Percentiles rank a stretch among this genome's conserved stretches.
Evolutionary conservation across 2,113 vertebrate genomes (phyloP).

Genomic region (Dipodomys stephensi): DNA sequence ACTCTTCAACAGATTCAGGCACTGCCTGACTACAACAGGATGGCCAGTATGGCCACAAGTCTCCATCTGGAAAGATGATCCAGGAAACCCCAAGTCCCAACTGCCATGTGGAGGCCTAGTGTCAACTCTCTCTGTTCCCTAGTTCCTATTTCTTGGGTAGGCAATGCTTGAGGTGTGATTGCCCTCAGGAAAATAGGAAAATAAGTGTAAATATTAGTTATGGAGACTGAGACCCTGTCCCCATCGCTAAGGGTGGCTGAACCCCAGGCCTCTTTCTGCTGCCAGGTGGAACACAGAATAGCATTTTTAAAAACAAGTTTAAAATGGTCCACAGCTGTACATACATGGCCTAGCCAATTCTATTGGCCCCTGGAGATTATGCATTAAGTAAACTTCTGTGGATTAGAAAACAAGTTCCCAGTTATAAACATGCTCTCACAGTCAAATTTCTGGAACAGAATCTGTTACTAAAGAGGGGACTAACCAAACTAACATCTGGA

Average conservation of each 20-base stretch:
- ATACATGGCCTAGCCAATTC: not conserved
- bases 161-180: not conserved
- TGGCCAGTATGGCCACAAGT: not conserved
- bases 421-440: constrained; percentile 4
- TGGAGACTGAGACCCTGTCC: not conserved
- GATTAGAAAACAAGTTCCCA: not conserved
- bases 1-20: not conserved
- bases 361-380: not conserved
- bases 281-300: not conserved
- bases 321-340: not conserved
- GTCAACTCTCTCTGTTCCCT: not conserved
- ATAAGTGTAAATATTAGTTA: no score
- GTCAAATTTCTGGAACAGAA: constrained; percentile 1
- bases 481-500: not conserved
- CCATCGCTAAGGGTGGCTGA: not conserved
- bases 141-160: not conserved
- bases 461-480: not conserved
- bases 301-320: not conserved
- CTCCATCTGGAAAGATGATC: not conserved
- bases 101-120: not conserved
- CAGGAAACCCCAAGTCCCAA: not conserved
- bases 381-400: not conserved
- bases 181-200: not conserved
- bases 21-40: not conserved
- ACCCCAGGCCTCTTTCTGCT: not conserved